Percentiles rank a stretch among this genome's conserved stretches.
Conservation (phyloP, 2,797 vertebrate genomes). For the Bradypodion ventrale region DNA sequence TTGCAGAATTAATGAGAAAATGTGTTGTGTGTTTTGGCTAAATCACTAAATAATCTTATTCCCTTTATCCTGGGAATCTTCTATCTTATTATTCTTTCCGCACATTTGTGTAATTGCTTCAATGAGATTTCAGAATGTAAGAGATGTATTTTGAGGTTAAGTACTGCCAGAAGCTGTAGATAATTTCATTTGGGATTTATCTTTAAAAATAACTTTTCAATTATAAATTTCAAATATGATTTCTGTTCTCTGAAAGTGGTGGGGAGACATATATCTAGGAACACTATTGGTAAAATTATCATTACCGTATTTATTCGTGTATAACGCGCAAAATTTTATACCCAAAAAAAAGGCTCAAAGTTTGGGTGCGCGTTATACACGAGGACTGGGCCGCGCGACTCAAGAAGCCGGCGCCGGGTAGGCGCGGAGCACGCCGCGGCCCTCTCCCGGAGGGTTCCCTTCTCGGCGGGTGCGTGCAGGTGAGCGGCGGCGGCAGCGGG, state of each 20-base stretch:
- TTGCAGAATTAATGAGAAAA: not conserved
- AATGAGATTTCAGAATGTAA: conserved; percentile 18
- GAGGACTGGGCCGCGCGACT: too few relatives aligned
- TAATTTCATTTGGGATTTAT: conserved; percentile 63
- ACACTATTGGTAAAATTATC: not conserved
- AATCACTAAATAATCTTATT: conserved; percentile 38
- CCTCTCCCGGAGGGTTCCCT: too few relatives aligned
- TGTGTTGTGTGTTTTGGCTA: not conserved
- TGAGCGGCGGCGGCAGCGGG: too few relatives aligned
- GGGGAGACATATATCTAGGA: not conserved
- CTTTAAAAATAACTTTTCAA: conserved; percentile 68
- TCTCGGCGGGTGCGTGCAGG: too few relatives aligned
- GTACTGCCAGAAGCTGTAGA: conserved; percentile 68
- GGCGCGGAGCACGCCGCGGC: too few relatives aligned
- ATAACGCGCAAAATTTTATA: too few relatives aligned
- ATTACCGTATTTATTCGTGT: too few relatives aligned
- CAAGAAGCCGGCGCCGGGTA: too few relatives aligned
- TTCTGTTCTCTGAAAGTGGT: conserved; percentile 53
- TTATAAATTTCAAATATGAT: conserved; percentile 66
- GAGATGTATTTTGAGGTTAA: conserved; percentile 62
- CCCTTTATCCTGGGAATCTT: not conserved
- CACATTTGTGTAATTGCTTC: conserved; percentile 12
- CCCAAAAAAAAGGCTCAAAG: too few relatives aligned
- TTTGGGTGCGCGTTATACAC: too few relatives aligned
- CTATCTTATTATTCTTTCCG: conserved; percentile 6